A percentile compares a stretch with the other conserved stretches of the same genome.
Conservation (phyloP, 2,113 vertebrate genomes). For the Syngnathus scovelli region DNA sequence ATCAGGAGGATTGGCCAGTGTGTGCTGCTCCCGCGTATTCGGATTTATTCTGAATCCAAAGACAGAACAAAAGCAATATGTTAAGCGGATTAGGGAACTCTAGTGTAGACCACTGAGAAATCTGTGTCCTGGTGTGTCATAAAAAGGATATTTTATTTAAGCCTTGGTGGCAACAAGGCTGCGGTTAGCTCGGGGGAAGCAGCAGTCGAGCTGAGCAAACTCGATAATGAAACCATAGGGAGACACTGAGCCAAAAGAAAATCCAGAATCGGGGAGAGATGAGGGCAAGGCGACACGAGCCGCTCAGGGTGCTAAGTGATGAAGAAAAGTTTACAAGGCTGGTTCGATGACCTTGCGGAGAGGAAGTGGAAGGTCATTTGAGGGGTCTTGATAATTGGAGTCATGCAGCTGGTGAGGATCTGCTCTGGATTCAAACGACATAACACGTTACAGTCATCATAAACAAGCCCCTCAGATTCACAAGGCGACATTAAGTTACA, state of each 20-base stretch:
- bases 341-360: not conserved
- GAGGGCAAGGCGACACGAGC: not conserved
- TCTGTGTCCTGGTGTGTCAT: not conserved
- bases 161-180: not conserved
- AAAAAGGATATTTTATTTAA: slow-evolving; percentile 3
- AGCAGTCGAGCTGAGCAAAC: slow-evolving; percentile 3
- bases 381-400: not conserved
- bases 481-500: not conserved
- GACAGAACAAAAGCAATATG: not conserved
- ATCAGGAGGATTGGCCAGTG: not conserved
- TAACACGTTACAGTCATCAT: not conserved
- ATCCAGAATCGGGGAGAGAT: not conserved
- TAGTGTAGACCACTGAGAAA: not conserved
- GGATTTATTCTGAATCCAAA: not conserved
- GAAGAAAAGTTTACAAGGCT: not conserved
- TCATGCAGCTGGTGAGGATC: not conserved
- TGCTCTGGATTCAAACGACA: not conserved
- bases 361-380: not conserved
- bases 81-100: not conserved
- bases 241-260: not conserved
- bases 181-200: not conserved
- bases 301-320: not conserved
- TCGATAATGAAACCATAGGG: slow-evolving; percentile 5
- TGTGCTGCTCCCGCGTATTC: not conserved
- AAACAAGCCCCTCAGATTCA: not conserved